A percentile compares a stretch with the other conserved stretches of the same genome.
Conservation (phyloP, 2,888 invertebrate species). For the Chaitophorus viminalis region DNA sequence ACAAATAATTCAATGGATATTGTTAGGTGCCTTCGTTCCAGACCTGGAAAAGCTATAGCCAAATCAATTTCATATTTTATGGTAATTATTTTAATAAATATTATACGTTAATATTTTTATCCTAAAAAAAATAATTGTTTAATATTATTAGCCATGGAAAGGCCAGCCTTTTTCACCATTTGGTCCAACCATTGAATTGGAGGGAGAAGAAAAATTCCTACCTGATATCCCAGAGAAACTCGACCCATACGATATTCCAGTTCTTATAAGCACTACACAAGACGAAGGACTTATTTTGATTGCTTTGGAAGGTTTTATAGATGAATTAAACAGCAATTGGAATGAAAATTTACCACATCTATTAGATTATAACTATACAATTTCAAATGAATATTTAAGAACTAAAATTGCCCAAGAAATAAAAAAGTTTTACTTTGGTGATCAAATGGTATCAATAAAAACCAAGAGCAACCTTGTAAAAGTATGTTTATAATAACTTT, state of each 20-base stretch:
- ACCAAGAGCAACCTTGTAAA: conserved; percentile 56
- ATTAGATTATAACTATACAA: conserved; percentile 65
- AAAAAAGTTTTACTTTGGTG: conserved; percentile 64
- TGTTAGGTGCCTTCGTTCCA: conserved; percentile 75
- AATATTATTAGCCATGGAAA: conserved; percentile 69
- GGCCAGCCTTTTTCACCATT: conserved; percentile 79
- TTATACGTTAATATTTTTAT: conserved; percentile 5
- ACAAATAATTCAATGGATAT: conserved; percentile 70
- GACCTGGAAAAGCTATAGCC: conserved; percentile 69
- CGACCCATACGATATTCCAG: conserved; percentile 75
- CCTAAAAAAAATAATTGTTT: not conserved
- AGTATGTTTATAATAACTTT: conserved; percentile 43
- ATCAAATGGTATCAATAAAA: conserved; percentile 59
- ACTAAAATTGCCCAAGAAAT: conserved; percentile 63
- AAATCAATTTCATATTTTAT: conserved; percentile 30
- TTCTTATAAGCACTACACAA: conserved; percentile 75
- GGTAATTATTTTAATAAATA: not conserved
- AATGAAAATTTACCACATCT: conserved; percentile 64
- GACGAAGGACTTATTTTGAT: conserved; percentile 75
- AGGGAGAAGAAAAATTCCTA: conserved; percentile 72
- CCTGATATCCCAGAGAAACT: conserved; percentile 75
- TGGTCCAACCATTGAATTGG: conserved; percentile 76
- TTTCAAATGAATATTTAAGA: conserved; percentile 58
- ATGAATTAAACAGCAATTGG: conserved; percentile 65
- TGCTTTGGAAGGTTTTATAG: conserved; percentile 43